phyloP scores from a whole-genome alignment of 2,888 invertebrate species.

The Troglohyphantes excavatus region DNA sequence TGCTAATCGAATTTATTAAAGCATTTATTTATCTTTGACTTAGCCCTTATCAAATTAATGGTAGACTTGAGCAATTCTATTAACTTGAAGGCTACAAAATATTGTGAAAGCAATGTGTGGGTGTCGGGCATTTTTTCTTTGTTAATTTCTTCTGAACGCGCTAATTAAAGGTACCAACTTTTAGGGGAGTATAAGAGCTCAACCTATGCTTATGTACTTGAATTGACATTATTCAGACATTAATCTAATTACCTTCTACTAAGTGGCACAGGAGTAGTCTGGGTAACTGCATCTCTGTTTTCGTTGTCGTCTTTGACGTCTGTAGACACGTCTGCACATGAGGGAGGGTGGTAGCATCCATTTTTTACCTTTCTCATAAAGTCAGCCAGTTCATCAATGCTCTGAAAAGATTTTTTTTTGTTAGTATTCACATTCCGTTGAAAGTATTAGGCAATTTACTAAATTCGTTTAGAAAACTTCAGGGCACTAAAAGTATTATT shows the following conservation, averaged over 20 bases:
- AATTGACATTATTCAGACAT: neutral
- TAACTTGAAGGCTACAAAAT: no score
- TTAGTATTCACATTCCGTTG: neutral
- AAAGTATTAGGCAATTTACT: neutral
- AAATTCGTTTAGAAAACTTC: neutral
- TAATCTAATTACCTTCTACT: conserved; percentile 55
- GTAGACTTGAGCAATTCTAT: no score
- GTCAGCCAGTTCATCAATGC: conserved; percentile 47
- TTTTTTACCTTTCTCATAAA: conserved; percentile 62
- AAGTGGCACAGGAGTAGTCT: conserved; percentile 67
- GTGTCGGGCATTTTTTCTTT: no score
- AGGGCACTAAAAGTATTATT: neutral
- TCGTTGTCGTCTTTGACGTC: conserved; percentile 68
- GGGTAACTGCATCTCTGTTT: conserved; percentile 73
- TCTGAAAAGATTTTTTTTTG: conserved; percentile 22
- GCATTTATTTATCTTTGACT: no score
- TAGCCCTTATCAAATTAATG: no score
- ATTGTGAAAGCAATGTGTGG: no score
- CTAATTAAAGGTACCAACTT: no score
- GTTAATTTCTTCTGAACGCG: no score
- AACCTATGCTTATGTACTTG: no score
- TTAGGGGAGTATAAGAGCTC: no score
- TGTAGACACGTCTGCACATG: conserved; percentile 50
- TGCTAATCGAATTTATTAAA: no score
- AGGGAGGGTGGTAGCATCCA: conserved; percentile 35